Base-by-base conservation (phyloP, 1,140 invertebrate species). In the Neodiprion lecontei region DNA sequence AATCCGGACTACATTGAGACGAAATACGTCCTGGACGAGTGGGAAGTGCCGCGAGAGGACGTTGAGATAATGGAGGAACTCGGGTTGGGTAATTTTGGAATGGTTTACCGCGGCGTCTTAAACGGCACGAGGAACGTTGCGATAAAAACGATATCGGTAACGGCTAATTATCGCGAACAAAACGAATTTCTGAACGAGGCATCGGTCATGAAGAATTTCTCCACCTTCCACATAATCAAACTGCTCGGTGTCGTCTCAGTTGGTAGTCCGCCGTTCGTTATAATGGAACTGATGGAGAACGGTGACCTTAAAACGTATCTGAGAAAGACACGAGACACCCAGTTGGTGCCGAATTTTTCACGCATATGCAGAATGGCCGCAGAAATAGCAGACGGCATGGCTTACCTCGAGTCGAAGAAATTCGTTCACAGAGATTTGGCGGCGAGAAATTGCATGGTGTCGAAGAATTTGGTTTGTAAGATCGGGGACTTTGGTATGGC, bases 301-400 rank as follows among this genome's bases (percentile, higher is more conserved):
- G 94, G 94, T 1, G 94, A 95, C 83, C 83, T 95, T 17, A 94
- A 94, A 79, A 90, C 89, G 48, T 95, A 91, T 79, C 84, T 95
- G 8, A 83, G 92, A 2, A 79, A 75, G 21, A 85, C 86, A 61
- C 78, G 88, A 0, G 82, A 79, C 75, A 87, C 78, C 49, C 75
- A 83, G 21, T 76, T 79, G 71, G 75, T 87, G 0, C 81, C 83
- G 0, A 82, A 87, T n/a, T 79, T 82, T 1, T 82, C 85, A n/a
- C 84, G 88, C 76, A 86, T 91, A 48, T 78, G 89, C 14, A 82
- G 90, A 74, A 95, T 95, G 93, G 92, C 94, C 1, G 90, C 90
- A 4, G 93, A 96, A 85, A 95, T 96, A 66, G 93, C 94, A 3
- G 95, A 96, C 84, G 95, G 95, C 7, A 95, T 96, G 94, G 90